Conservation (phyloP, 2,888 invertebrate genomes). For the Pasiphila rectangulata region DNA sequence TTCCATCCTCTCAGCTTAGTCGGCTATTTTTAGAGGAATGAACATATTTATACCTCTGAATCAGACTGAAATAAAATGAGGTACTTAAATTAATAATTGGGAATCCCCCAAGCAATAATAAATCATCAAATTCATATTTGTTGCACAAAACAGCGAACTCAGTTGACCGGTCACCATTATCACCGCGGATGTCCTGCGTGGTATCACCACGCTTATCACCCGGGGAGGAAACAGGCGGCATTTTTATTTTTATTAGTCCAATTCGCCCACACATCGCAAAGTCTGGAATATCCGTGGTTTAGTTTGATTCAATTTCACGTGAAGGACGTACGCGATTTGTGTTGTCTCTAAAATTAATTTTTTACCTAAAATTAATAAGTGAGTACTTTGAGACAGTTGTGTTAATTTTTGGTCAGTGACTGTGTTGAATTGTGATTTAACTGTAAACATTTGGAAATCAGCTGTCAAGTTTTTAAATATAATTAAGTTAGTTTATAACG, state of each 20-base stretch:
- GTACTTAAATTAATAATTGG: background rate
- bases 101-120: background rate
- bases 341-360: background rate
- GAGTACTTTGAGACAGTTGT: background rate
- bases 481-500: no score
- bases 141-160: conserved; percentile 21
- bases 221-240: conserved; percentile 68
- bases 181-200: conserved; percentile 69
- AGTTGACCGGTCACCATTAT: conserved; percentile 64
- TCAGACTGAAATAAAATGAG: background rate
- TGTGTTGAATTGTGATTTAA: conserved; percentile 1
- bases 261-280: conserved; percentile 50
- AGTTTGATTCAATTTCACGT: conserved; percentile 41
- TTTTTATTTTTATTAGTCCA: conserved; percentile 67
- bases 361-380: no score
- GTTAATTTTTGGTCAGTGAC: background rate
- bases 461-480: no score
- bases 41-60: no score
- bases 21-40: no score
- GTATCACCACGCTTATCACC: conserved; percentile 58
- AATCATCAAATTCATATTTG: conserved; percentile 15
- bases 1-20: no score
- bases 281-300: conserved; percentile 62
- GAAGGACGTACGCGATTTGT: conserved; percentile 47
- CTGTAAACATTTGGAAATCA: no score